A percentile compares a stretch with the other conserved stretches of the same genome.
These are phyloP conservation scores for Danionella cerebrum DNA, from an alignment of 2,113 vertebrate genomes.

Conservation along the genomic window DNA sequence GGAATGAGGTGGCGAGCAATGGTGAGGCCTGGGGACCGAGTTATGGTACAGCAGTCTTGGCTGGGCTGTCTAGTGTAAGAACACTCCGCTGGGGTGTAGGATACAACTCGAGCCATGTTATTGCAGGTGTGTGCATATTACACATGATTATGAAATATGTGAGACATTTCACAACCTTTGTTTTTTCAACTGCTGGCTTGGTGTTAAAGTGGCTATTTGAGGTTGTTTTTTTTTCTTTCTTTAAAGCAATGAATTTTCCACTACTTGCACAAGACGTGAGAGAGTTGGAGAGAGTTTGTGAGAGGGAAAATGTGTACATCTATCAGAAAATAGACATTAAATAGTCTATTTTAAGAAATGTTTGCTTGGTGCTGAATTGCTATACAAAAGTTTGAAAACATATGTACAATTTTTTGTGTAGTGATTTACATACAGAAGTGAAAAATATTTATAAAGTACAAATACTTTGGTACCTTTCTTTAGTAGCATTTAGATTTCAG, in stretches of 20 bases:
- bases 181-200: slow-evolving; percentile 53
- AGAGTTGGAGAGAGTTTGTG: slow-evolving; percentile 12
- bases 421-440: too few species aligned
- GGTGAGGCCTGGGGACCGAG: slow-evolving; percentile 10
- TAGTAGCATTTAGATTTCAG: too few species aligned
- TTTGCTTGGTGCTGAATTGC: not conserved
- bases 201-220: slow-evolving; percentile 44
- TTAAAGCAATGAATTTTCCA: slow-evolving; percentile 57
- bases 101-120: slow-evolving; percentile 55
- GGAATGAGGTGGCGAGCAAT: not conserved
- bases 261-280: not conserved
- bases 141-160: slow-evolving; percentile 59
- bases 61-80: slow-evolving; percentile 24
- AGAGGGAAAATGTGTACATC: not conserved
- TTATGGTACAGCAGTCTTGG: slow-evolving; percentile 14
- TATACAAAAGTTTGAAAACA: not conserved
- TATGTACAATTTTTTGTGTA: too few species aligned
- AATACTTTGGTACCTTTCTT: too few species aligned
- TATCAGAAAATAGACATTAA: slow-evolving; percentile 5
- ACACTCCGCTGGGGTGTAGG: slow-evolving; percentile 37
- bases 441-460: too few species aligned
- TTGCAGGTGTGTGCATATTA: slow-evolving; percentile 61
- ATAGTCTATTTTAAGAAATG: slow-evolving; percentile 34
- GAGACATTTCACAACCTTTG: slow-evolving; percentile 47
- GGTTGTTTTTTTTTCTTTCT: too few species aligned